A percentile compares a stretch with the other conserved stretches of the same genome.
Evolutionary conservation across 1,140 invertebrate species (phyloP).

Genomic region (Heterodera schachtii): DNA sequence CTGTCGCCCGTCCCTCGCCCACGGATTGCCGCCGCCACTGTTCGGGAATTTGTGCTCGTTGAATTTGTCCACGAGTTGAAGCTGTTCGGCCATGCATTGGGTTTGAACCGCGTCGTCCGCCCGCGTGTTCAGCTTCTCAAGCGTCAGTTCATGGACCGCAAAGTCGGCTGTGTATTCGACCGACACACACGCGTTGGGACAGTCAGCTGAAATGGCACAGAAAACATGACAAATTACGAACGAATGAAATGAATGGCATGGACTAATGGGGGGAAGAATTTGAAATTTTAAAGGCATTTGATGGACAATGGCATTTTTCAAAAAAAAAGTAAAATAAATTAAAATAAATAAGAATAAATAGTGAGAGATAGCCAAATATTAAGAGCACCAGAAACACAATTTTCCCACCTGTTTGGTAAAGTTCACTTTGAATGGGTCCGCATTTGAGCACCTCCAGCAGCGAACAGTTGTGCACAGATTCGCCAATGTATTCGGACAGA

Average conservation of each 20-base stretch:
- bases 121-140: conserved; percentile 34
- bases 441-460: conserved; percentile 30
- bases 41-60: conserved; percentile 30
- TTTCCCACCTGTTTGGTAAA: not conserved
- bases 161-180: conserved; percentile 29
- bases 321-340: not conserved
- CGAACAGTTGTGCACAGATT: conserved; percentile 17
- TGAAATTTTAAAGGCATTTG: no score
- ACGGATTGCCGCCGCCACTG: not conserved
- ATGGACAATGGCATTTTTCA: no score
- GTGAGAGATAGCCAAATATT: no score
- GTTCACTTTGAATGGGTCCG: conserved; percentile 19
- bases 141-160: conserved; percentile 24
- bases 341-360: no score
- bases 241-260: no score
- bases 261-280: no score
- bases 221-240: no score
- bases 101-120: conserved; percentile 18
- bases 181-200: conserved; percentile 31
- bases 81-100: conserved; percentile 24
- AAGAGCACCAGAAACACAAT: no score
- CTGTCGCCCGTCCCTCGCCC: not conserved
- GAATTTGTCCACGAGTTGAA: conserved; percentile 26
- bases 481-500: conserved; percentile 7
- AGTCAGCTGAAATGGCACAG: conserved; percentile 14